A percentile compares a stretch with the other conserved stretches of the same genome.
Conservation (phyloP, 2,888 invertebrate genomes). For the Parasteatoda lunata region DNA sequence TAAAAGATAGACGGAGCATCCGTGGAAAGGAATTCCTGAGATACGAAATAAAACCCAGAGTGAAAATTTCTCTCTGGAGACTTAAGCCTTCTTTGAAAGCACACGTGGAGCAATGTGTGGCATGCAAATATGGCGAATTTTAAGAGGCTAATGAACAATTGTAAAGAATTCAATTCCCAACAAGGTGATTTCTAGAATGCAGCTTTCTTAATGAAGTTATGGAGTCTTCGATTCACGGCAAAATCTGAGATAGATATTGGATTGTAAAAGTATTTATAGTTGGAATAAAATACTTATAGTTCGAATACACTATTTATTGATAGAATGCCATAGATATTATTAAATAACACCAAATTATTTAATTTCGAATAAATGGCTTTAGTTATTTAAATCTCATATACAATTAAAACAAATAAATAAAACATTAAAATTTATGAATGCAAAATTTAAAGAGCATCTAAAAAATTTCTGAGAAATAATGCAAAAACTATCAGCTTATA, state of each 20-base stretch:
- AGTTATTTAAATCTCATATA: too few species aligned
- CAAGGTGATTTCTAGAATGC: slow-evolving; percentile 38
- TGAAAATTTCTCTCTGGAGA: slow-evolving; percentile 37
- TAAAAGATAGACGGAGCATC: slow-evolving; percentile 36
- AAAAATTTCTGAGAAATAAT: too few species aligned
- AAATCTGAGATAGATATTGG: slow-evolving; percentile 28
- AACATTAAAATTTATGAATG: too few species aligned
- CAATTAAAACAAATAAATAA: too few species aligned
- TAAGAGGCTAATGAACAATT: slow-evolving; percentile 38
- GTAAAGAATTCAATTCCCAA: slow-evolving; percentile 43
- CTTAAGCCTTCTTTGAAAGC: background rate
- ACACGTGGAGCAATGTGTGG: slow-evolving; percentile 24
- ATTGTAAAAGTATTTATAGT: slow-evolving; percentile 49
- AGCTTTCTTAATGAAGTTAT: slow-evolving; percentile 31
- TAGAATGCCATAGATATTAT: too few species aligned
- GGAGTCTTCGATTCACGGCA: slow-evolving; percentile 20
- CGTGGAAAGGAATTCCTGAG: slow-evolving; percentile 26
- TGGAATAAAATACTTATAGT: background rate
- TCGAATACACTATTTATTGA: too few species aligned
- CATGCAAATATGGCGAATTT: slow-evolving; percentile 40
- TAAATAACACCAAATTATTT: too few species aligned
- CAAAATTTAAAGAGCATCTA: too few species aligned
- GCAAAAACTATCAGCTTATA: too few species aligned
- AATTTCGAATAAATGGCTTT: too few species aligned
- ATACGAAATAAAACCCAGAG: slow-evolving; percentile 41